Base-by-base conservation (phyloP, 2,113 vertebrate genomes). In the Paratilapia polleni region DNA sequence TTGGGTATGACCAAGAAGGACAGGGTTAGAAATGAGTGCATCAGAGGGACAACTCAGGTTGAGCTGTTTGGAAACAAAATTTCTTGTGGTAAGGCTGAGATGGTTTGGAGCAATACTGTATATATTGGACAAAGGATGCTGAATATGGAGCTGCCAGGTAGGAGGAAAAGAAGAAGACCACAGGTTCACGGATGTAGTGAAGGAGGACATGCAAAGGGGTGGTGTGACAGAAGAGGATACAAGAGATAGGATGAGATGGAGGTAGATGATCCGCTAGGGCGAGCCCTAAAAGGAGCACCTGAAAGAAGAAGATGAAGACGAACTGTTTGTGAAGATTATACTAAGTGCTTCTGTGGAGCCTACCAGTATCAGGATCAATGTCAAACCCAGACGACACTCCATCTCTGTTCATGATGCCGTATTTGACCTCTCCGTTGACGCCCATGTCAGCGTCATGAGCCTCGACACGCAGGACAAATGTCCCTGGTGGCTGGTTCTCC, bases 401-500 rank as follows among this genome's bases (percentile, higher is more conserved):
- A 0, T 97, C 96, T 59, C 96, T 89, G 83, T 97, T 95, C 97
- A 98, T 97, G 91, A 98, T 96, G 60, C 97, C 96, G 0, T 97
- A 98, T 31, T 96, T 97, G 89, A 98, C 96, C 89, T 96, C 94
- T 78, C 97, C 97, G 1, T 98, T 98, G 56, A 97, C 59, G 1
- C 97, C 97, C 0, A 95, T 95, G 91, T 98, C 97, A 3, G 96
- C 96, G 47, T 98, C 97, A 0, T 93, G 91, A 75, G 97, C 97
- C 77, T 96, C 96, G 10, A 97, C 96, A 0, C 89, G 95, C 20
- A 97, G 93, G 66, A 98, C 97, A 0, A 93, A 95, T 0, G 96
- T 97, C 49, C 96, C 97, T 0, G 96, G 94, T 0, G 96, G 96
- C 93, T 97, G 97, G 91, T 98, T 98, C 93, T 98, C 97, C 91